Evolutionary conservation across 2,113 vertebrate genomes (phyloP), one percentile per base, ranked within the genome.

Genomic region (Himantopus leucocephalus): DNA sequence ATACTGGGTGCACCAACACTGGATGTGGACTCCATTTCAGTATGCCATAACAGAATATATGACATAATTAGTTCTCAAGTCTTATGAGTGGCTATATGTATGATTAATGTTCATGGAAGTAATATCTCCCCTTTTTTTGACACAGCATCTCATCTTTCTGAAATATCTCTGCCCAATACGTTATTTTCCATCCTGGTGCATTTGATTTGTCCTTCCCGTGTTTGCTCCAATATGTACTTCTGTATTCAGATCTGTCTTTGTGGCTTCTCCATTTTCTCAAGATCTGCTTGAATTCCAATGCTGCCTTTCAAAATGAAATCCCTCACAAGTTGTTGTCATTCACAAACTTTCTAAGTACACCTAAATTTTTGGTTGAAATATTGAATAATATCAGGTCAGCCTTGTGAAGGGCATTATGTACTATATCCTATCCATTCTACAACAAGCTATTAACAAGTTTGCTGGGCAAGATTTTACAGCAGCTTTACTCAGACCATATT

Each of bases 401-500:
- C 52, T 81, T 84, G 26, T 87, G 87, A 94, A 97, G 87, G 84
- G 10, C 84, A 86, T 74, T 75, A 52, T 81, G 4, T 55, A 91
- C 74, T 95, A 59, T 91, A 75, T 43, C 27, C 21, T 64, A 24
- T 60, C 41, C 11, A 15, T 87, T 87, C 56, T 84, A 48, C 84
- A 71, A 20, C 12, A 81, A 91, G 23, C 2, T 64, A 91, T 89
- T 95, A 84, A 81, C 22, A 84, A 63, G 26, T 39, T 84, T 92
- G 59, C 73, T 91, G 60, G 35, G 52, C 16, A 81, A 78, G 68
- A 63, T 92, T 94, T 86, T 94, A 86, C 53, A 85, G 64, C 52
- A 81, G 64, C 32, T 92, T 85, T 85, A 32, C 32, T 88, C 75
- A 63, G 67, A 83, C 47, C 20, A 5, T 94, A 95, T 96, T 93